Conservation (phyloP, 2,797 vertebrate genomes). For the Protosalanx chinensis region DNA sequence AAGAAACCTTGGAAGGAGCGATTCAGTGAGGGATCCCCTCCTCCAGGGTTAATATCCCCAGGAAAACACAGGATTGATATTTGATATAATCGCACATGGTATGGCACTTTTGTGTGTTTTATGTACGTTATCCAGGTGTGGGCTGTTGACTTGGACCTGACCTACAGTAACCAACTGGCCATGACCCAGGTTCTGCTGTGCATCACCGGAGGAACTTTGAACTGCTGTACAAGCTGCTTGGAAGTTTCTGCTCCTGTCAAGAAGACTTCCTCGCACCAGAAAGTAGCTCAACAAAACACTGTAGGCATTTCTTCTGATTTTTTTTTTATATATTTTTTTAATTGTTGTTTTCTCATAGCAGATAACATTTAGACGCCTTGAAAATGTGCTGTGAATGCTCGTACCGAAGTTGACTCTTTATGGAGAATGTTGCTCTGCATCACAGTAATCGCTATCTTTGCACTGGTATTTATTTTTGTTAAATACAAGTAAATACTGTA, state of each 20-base stretch:
- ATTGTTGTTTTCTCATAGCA: background rate
- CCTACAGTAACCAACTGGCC: slow-evolving; percentile 88
- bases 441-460: slow-evolving; percentile 59
- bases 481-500: slow-evolving; percentile 95
- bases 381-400: background rate
- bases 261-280: slow-evolving; percentile 34
- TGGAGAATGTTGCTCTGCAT: slow-evolving; percentile 53
- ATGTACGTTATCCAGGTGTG: slow-evolving; percentile 78
- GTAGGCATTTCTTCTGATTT: slow-evolving; percentile 19
- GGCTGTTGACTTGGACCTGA: slow-evolving; percentile 83
- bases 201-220: slow-evolving; percentile 79
- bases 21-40: no score
- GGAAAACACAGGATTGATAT: background rate
- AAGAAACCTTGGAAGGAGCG: no score
- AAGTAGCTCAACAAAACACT: slow-evolving; percentile 42
- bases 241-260: slow-evolving; percentile 60
- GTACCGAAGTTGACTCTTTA: slow-evolving; percentile 39
- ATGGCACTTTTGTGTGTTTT: background rate
- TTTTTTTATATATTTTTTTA: background rate
- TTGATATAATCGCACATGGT: background rate
- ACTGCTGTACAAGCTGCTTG: slow-evolving; percentile 67
- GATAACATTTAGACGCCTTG: background rate
- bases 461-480: slow-evolving; percentile 76
- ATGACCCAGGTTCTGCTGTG: slow-evolving; percentile 85
- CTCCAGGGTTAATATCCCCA: no score